Base-by-base conservation (phyloP, 2,113 vertebrate species). In the Epinephelus cyanopodus region DNA sequence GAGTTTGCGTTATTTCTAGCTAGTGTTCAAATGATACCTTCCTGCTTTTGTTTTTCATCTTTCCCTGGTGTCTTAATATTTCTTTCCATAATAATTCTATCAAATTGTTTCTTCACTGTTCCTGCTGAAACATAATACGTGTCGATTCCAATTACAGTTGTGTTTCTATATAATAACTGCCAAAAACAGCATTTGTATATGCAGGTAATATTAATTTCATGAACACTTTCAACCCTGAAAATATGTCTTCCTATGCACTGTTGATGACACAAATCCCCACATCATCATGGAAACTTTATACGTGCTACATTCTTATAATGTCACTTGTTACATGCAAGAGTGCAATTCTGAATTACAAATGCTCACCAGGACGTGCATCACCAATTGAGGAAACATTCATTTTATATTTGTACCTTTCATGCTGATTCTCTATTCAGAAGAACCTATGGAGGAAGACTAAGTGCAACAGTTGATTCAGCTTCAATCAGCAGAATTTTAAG, bases 401-500 rank as follows among this genome's bases (percentile, higher is more conserved):
- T 69, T 25, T 25, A 71, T 2, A 48, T 60, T 19, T 63, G 23
- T 68, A 33, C 9, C 1, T 17, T 53, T 50, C 2, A 64, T 5
- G 23, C 37, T 56, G 23, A 73, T 79, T 74, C 4, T 29, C 25
- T 53, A 81, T 65, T 76, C 61, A 68, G 25, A 62, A 61, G 19
- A 67, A 50, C 70, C 9, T 12, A 37, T 6, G n/a, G 50, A 39
- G 13, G 5, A 74, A 58, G 5, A 14, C 2, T 47, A 61, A 60
- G 15, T 65, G 39, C 27, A 70, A 63, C 27, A 82, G 4, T 47
- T 62, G 67, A 81, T 56, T 60, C 63, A 57, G 29, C 29, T 7
- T 74, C 33, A 56, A 81, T 78, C 29, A 74, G 52, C 9, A 65
- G 3, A 79, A 66, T 60, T 56, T 64, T 42, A 79, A 90, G 68